phyloP scores from a whole-genome alignment of 92 coral and sea anemone genomes.

The Muricea muricata region DNA sequence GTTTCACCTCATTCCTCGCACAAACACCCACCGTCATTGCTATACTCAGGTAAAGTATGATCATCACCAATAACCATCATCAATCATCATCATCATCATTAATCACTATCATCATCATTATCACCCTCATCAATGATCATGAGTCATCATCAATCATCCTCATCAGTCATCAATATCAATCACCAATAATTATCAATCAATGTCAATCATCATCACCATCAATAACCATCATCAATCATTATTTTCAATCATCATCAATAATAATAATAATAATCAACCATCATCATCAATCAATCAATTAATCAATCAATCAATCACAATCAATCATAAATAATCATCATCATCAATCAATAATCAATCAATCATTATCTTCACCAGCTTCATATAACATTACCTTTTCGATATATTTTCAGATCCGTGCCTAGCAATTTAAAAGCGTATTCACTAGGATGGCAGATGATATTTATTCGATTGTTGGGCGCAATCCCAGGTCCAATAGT shows the following conservation, averaged over 20 bases:
- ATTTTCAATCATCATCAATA: neutral
- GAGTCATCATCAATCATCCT: neutral
- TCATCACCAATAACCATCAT: neutral
- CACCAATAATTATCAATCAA: neutral
- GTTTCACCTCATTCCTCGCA: slow-evolving; percentile 36
- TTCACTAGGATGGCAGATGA: slow-evolving; percentile 41
- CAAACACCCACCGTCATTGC: slow-evolving; percentile 43
- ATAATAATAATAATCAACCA: too few species aligned
- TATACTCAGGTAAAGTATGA: slow-evolving; percentile 13
- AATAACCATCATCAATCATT: neutral
- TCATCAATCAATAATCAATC: too few species aligned
- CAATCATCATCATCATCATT: neutral
- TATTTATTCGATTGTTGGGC: slow-evolving; percentile 29
- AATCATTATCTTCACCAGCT: too few species aligned
- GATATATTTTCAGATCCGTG: neutral
- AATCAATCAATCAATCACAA: too few species aligned
- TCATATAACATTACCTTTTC: too few species aligned
- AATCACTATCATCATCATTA: slow-evolving; percentile 9
- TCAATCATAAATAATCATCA: too few species aligned
- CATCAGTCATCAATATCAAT: neutral
- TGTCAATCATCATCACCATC: neutral
- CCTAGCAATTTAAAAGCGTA: slow-evolving; percentile 15
- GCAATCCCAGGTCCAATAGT: slow-evolving; percentile 42
- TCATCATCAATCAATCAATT: too few species aligned
- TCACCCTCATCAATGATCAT: slow-evolving; percentile 17